Evolutionary conservation across 2,113 vertebrate genomes (phyloP).

Genomic region (Catharus minimus): DNA sequence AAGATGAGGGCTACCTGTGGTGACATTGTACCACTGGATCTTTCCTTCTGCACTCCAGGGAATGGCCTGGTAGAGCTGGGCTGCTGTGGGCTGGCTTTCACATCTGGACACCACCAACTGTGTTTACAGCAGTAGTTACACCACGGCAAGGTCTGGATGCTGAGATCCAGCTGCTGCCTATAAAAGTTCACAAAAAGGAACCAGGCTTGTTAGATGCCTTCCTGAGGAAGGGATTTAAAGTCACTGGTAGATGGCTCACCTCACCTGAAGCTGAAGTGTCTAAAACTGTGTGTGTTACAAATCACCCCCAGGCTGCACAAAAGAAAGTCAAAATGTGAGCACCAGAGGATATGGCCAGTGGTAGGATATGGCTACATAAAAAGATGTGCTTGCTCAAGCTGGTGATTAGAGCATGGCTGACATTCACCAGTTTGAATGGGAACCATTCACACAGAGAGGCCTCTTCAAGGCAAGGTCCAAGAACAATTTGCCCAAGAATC

Average conservation of each 20-base stretch:
- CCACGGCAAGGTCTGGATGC: background rate
- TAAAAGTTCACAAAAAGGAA: background rate
- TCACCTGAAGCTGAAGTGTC: background rate
- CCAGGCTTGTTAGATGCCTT: background rate
- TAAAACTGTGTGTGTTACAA: background rate
- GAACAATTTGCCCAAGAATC: background rate
- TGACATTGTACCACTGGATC: accelerated
- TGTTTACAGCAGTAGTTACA: background rate
- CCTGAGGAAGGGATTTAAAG: background rate
- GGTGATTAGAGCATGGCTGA: background rate
- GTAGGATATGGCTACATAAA: background rate
- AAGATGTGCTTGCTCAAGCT: background rate
- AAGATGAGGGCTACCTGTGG: background rate
- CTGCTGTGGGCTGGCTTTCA: background rate
- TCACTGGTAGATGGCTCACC: background rate
- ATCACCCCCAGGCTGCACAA: background rate
- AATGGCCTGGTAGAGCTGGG: background rate
- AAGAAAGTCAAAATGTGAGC: background rate
- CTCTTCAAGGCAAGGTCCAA: background rate
- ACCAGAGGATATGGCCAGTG: accelerated
- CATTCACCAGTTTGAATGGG: background rate
- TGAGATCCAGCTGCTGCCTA: background rate
- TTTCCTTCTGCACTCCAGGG: background rate
- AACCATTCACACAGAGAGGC: background rate
- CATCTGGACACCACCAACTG: too few relatives aligned